Base-by-base conservation (phyloP, 1,140 invertebrate genomes). In the Drosophila kohkoa region DNA sequence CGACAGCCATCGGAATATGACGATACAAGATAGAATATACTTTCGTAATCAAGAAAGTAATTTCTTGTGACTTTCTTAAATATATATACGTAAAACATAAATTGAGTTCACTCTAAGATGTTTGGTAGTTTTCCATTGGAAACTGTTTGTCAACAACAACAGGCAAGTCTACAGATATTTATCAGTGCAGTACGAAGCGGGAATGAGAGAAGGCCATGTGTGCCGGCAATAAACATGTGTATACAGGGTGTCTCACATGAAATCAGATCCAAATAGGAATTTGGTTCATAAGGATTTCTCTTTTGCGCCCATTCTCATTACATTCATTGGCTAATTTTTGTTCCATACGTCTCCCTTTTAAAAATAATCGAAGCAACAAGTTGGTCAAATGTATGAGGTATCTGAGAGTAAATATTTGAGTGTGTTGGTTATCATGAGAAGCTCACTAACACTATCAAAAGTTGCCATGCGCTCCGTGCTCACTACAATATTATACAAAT, bases 101-200 rank as follows among this genome's bases (percentile, higher is more conserved):
- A 57, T n/a, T 57, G 11, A 25, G 16, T 32, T 54, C 35, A n/a
- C 10, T 6, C 20, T 4, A 43, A 41, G n/a, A 38, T 10, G 13
- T 6, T 11, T 20, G 15, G 54, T 41, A 41, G 13, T 57, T 57
- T 43, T 57, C 35, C 54, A 57, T 25, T 55, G 52, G 3, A 13
- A 25, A 55, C 3, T 41, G 35, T 25, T 57, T 43, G 54, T 57
- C 35, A 57, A 57, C 10, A 43, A 41, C 7, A 55, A 55, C 54
- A 41, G 35, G 15, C n/a, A 25, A 15, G 41, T 43, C 15, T 38
- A 13, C 16, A 41, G 16, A 57, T 57, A 55, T 5, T 7, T 30
- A 13, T 5, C 30, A 32, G 30, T 10, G 35, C 8, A 15, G n/a
- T 1, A 15, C 6, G n/a, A 35, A 54, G 51, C 0, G 51, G 51